Percentiles rank a stretch among this genome's conserved stretches.
Evolutionary conservation across 2,797 vertebrate species (phyloP).

Genomic region (Gambusia yucatana): DNA sequence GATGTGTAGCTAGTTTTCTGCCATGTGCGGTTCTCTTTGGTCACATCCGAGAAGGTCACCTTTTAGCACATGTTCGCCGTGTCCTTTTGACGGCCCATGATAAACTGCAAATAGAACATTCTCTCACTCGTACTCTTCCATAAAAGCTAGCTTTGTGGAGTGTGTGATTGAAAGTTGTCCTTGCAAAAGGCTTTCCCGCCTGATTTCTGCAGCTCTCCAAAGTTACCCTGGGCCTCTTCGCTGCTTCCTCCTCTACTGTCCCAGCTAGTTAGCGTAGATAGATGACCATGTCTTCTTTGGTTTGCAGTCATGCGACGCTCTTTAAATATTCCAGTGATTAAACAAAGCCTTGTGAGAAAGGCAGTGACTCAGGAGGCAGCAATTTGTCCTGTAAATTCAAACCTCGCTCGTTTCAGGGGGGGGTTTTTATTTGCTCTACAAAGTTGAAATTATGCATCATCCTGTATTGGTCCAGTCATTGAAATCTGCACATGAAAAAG

Average conservation of each 20-base stretch:
- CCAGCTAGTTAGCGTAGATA: neutral
- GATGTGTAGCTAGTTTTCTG: neutral
- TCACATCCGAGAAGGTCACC: neutral
- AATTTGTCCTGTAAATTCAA: neutral
- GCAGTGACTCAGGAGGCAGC: neutral
- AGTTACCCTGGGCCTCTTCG: neutral
- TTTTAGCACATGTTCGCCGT: neutral
- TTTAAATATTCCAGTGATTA: neutral
- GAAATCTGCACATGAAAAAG: neutral
- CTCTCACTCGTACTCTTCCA: neutral
- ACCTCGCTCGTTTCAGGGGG: neutral
- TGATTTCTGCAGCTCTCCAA: neutral
- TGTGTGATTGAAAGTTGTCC: neutral
- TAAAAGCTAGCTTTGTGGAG: neutral
- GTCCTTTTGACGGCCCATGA: neutral
- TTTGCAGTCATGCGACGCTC: neutral
- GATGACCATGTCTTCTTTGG: neutral
- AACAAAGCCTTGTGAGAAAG: neutral
- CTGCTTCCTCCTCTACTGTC: neutral
- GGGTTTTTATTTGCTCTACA: neutral
- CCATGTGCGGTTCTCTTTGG: neutral
- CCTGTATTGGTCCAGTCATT: neutral
- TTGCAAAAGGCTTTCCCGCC: neutral
- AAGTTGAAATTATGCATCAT: neutral
- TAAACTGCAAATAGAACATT: neutral